Evolutionary conservation across 2,113 vertebrate genomes (phyloP).

Genomic region (Orycteropus afer): DNA sequence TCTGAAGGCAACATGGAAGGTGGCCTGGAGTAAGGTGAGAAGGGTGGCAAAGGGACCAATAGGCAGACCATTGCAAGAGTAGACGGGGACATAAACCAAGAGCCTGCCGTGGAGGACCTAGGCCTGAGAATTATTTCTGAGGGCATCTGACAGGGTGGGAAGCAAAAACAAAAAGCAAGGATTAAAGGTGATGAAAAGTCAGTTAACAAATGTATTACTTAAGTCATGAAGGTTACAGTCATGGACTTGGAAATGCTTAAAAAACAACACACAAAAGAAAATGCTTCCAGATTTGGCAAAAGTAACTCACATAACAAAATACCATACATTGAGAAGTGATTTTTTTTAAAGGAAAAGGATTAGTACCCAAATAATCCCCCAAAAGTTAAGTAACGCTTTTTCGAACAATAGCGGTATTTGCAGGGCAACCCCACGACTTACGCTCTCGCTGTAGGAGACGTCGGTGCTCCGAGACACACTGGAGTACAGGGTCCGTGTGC

Average conservation of each 20-base stretch:
- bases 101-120: accelerated
- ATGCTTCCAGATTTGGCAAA: not conserved
- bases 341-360: not conserved
- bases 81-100: not conserved
- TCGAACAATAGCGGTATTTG: accelerated
- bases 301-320: not conserved
- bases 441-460: conserved; percentile 78
- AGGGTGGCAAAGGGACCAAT: accelerated
- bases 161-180: not conserved
- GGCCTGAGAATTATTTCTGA: not conserved
- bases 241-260: not conserved
- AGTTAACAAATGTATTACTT: accelerated
- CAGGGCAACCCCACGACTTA: conserved; percentile 11
- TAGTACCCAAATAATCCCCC: not conserved
- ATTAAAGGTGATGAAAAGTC: not conserved
- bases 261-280: not conserved
- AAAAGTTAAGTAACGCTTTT: accelerated
- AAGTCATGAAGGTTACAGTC: not conserved
- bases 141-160: accelerated
- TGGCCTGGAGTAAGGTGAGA: not conserved
- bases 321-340: accelerated
- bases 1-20: accelerated
- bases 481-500: conserved; percentile 81
- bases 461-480: conserved; percentile 82
- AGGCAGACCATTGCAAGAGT: accelerated